Percentiles rank a stretch among this genome's conserved stretches.
phyloP scores from a whole-genome alignment of 2,797 vertebrate genomes.

The Liparis tanakae region DNA sequence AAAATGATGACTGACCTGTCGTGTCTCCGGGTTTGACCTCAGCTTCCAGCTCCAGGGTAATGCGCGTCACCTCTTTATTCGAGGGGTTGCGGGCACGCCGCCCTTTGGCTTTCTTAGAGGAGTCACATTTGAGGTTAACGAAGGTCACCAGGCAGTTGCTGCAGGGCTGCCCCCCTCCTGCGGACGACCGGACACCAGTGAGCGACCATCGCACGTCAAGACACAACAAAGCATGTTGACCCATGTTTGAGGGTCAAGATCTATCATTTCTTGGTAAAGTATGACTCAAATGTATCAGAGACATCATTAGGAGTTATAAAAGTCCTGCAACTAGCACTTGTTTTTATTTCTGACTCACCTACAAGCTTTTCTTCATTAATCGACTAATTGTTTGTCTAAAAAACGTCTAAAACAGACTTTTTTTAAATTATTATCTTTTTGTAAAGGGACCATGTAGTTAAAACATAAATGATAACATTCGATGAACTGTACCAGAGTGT shows the following conservation, averaged over 20 bases:
- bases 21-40: conserved; percentile 94
- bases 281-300: neutral
- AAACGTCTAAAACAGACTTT: neutral
- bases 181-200: conserved; percentile 15
- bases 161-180: conserved; percentile 88
- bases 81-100: conserved; percentile 91
- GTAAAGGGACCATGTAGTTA: no score
- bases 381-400: neutral
- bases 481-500: no score
- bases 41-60: conserved; percentile 95
- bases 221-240: neutral
- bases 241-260: neutral
- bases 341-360: neutral
- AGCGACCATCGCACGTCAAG: neutral
- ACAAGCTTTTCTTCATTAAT: neutral
- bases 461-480: no score
- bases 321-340: neutral
- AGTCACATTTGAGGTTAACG: conserved; percentile 97
- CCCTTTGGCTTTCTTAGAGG: conserved; percentile 91
- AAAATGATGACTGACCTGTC: conserved; percentile 84
- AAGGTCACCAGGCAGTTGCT: conserved; percentile 96
- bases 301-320: neutral
- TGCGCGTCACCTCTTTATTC: conserved; percentile 92
- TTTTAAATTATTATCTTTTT: no score
- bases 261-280: neutral